Base-by-base conservation (phyloP, 2,113 vertebrate genomes). In the Actenoides hombroni region DNA sequence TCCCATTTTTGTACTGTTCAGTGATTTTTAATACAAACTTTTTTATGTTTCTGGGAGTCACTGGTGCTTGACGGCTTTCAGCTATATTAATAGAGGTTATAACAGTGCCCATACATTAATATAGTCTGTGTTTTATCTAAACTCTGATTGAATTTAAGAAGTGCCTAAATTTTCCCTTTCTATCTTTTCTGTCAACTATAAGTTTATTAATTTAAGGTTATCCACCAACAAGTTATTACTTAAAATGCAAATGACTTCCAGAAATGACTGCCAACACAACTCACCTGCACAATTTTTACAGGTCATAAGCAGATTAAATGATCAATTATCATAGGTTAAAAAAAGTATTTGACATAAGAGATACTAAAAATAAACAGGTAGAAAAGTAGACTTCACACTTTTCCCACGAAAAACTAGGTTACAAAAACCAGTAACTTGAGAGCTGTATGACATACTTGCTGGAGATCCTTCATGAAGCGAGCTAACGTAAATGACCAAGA, bases 1-100 rank as follows among this genome's bases (percentile, higher is more conserved):
- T 98, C 98, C 91, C 98, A 97, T 97, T 98, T 98, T 97, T 98
- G 97, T 98, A 98, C 98, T 97, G 97, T 97, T 98, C 98, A 98
- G 97, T 98, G 98, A 96, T 98, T 98, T 98, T 98, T 98, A 98
- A 98, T 98, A 97, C 97, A 98, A 98, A 98, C 98, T 98, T 98
- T 98, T 98, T 98, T 98, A 98, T 98, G 98, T 98, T 98, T 98
- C 98, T 97, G 87, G 91, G 97, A 97, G 85, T 97, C 97, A 98
- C 54, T 98, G 96, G 95, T 98, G 98, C 98, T 96, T 98, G 97
- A 97, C 96, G 90, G 97, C 96, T 98, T 98, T 98, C 98, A 97
- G 97, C 98, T 98, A 96, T 98, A 98, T 98, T 98, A 98, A 98
- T 97, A 97, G 98, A 98, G 97, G 98, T 98, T 98, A 98, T 97